These are phyloP conservation scores for Drosophila baimaii DNA, from an alignment of 1,140 invertebrate species.

Conservation along the genomic window DNA sequence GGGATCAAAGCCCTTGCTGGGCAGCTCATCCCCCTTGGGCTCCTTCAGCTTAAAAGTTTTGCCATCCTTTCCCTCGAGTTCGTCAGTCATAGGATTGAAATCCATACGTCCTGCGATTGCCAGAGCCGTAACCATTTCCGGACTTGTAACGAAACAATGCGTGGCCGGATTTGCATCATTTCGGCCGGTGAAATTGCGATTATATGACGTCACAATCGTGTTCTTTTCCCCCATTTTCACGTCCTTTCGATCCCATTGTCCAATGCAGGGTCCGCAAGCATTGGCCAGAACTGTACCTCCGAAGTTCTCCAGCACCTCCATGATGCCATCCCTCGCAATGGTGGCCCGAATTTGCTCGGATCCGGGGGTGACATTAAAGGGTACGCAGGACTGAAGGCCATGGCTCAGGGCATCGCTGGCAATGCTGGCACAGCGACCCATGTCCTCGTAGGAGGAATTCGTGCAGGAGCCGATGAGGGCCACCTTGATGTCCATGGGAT, in stretches of 20 bases:
- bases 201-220: constrained; percentile 99
- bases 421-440: constrained; percentile 98
- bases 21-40: constrained; percentile 97
- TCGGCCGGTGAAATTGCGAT: constrained; percentile 98
- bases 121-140: constrained; percentile 98
- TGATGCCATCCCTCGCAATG: constrained; percentile 98
- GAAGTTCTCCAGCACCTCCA: constrained; percentile 88
- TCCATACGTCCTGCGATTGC: constrained; percentile 96
- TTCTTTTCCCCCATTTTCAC: constrained; percentile 99
- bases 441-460: constrained; percentile 99
- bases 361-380: constrained; percentile 99
- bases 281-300: constrained; percentile 95
- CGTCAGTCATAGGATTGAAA: constrained; percentile 96
- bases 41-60: constrained; percentile 96
- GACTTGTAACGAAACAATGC: constrained; percentile 99
- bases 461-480: constrained; percentile 99
- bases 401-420: constrained; percentile 95
- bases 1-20: constrained; percentile 96
- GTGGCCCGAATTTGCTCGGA: constrained; percentile 99
- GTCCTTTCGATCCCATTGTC: constrained; percentile 99
- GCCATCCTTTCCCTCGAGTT: constrained; percentile 91
- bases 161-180: constrained; percentile 99
- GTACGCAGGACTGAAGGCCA: constrained; percentile 96
- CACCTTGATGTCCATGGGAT: constrained; percentile 98
- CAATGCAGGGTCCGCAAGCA: constrained; percentile 99